Evolutionary conservation across 2,113 vertebrate species (phyloP).

Genomic region (Zeus faber): DNA sequence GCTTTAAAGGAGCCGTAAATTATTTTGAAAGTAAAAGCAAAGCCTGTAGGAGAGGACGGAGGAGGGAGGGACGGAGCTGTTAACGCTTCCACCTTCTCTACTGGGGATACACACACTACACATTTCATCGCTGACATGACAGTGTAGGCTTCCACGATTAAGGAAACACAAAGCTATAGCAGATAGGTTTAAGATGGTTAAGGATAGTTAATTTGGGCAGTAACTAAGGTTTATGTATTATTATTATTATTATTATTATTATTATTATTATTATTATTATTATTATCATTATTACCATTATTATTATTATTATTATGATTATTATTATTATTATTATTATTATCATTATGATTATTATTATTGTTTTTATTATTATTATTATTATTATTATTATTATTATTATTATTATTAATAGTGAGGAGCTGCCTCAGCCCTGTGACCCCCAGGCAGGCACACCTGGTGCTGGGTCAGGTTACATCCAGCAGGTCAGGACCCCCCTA

Average conservation of each 20-base stretch:
- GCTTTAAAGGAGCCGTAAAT: conserved; percentile 78
- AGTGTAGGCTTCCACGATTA: conserved; percentile 61
- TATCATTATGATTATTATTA: too few relatives aligned
- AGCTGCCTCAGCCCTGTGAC: conserved; percentile 80
- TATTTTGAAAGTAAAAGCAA: conserved; percentile 80
- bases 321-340: too few relatives aligned
- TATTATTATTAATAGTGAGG: conserved; percentile 73
- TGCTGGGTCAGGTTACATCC: conserved; percentile 88
- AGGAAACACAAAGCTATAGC: conserved; percentile 53
- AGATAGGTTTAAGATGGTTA: conserved; percentile 68
- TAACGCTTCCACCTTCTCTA: conserved; percentile 72
- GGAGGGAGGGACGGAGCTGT: conserved; percentile 67
- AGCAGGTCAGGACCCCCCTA: conserved; percentile 86
- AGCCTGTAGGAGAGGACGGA: conserved; percentile 53
- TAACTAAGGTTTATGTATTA: too few relatives aligned
- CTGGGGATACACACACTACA: conserved; percentile 62
- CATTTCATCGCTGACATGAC: conserved; percentile 68
- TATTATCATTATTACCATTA: too few relatives aligned
- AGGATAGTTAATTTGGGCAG: too few relatives aligned
- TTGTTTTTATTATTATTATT: too few relatives aligned
- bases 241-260: too few relatives aligned
- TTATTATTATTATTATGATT: too few relatives aligned
- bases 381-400: too few relatives aligned
- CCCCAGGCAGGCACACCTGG: conserved; percentile 97
- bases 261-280: too few relatives aligned